Percentiles rank a stretch among this genome's conserved stretches.
Evolutionary conservation across 1,140 invertebrate genomes (phyloP).

Genomic region (Drosophila quadrilineata): DNA sequence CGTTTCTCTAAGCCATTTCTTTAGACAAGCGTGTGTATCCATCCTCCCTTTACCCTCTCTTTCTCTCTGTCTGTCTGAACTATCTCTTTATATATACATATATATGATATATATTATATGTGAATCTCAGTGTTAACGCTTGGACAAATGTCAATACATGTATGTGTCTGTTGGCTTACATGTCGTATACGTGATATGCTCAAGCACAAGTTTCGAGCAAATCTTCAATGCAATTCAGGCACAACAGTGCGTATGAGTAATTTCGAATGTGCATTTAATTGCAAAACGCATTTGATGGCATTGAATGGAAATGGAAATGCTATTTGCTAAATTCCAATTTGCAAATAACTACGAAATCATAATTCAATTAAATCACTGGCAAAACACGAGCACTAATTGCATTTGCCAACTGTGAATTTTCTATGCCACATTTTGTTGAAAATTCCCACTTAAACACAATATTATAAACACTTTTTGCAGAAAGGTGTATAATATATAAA

Average conservation of each 20-base stretch:
- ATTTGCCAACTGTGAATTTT: too few relatives aligned
- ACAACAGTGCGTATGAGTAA: conserved; percentile 73
- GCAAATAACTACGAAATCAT: conserved; percentile 8
- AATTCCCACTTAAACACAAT: too few relatives aligned
- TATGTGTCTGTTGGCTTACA: conserved; percentile 1
- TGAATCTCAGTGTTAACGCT: too few relatives aligned
- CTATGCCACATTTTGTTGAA: too few relatives aligned
- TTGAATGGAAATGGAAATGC: conserved; percentile 51
- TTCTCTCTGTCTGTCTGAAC: neutral
- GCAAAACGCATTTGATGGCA: too few relatives aligned
- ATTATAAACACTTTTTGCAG: too few relatives aligned
- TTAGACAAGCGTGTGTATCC: conserved; percentile 44
- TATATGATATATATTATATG: too few relatives aligned
- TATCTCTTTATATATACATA: too few relatives aligned
- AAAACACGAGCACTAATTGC: neutral
- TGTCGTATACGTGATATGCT: conserved; percentile 16
- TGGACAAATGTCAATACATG: conserved; percentile 52
- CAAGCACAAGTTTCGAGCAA: conserved; percentile 12
- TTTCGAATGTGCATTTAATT: conserved; percentile 64
- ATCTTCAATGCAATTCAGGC: conserved; percentile 10
- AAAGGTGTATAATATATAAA: conserved; percentile 10
- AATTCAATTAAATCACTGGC: conserved; percentile 28
- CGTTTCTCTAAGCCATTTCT: conserved; percentile 54
- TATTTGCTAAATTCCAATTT: conserved; percentile 35
- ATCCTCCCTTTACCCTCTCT: neutral